Conservation (phyloP, 2,797 vertebrate species). For the Hozukius guyotensis region DNA sequence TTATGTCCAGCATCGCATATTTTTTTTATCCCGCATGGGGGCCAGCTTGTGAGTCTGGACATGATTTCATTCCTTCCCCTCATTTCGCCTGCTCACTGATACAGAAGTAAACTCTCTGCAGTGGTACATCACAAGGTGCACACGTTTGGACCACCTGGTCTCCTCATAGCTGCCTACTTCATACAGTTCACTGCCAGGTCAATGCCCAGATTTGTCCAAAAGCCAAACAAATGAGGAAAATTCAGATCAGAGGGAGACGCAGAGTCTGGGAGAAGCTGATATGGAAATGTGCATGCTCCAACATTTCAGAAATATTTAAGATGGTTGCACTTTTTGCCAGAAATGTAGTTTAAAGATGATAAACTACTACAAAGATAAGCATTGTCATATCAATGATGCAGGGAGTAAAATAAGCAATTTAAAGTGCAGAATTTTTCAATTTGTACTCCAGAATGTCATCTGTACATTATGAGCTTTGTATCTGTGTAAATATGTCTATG, state of each 20-base stretch:
- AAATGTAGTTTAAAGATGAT: background rate
- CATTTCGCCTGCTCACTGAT: constrained; percentile 33
- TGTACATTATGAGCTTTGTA: no score
- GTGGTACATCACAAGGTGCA: background rate
- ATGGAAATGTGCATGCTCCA: background rate
- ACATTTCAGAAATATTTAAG: background rate
- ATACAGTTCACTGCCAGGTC: constrained; percentile 22
- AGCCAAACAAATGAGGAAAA: constrained; percentile 30
- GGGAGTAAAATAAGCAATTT: background rate
- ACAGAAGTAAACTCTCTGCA: constrained; percentile 17
- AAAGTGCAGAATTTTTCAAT: background rate
- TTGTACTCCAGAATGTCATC: background rate
- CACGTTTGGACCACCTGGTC: constrained; percentile 2
- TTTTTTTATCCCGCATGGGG: background rate
- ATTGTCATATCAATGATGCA: background rate
- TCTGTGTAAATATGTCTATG: background rate
- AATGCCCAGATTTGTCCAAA: constrained; percentile 13
- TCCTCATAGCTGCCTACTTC: background rate
- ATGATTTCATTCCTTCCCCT: constrained; percentile 3
- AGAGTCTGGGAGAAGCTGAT: constrained; percentile 31
- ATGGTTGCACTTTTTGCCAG: background rate
- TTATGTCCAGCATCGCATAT: background rate
- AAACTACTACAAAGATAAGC: background rate
- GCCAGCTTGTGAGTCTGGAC: background rate
- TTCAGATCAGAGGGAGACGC: constrained; percentile 1